Evolutionary conservation across 2,113 vertebrate species (phyloP).

Genomic region (Tyto alba): DNA sequence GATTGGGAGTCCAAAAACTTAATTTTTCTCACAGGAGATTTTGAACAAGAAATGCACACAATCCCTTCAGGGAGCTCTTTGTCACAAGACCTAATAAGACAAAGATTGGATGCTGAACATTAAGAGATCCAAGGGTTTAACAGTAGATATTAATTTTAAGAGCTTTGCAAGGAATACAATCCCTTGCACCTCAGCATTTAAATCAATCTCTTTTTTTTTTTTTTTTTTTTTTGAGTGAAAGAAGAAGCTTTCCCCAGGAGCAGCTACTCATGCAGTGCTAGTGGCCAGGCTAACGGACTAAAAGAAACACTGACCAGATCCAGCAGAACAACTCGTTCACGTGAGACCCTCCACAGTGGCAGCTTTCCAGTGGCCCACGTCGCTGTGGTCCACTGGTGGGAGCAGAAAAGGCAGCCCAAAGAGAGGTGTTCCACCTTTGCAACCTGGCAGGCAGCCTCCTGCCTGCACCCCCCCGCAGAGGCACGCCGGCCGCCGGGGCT

Average conservation of each 20-base stretch:
- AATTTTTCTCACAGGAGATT: background rate
- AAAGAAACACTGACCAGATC: rapidly evolving
- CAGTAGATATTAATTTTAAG: background rate
- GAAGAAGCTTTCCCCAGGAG: background rate
- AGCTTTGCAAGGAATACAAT: background rate
- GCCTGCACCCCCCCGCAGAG: background rate
- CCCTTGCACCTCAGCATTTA: background rate
- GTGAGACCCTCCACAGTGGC: background rate
- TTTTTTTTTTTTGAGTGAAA: background rate
- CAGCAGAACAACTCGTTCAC: background rate
- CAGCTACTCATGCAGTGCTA: background rate
- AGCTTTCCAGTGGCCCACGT: background rate
- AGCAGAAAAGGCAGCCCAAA: background rate
- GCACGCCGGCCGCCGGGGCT: rapidly evolving
- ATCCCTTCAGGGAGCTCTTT: background rate
- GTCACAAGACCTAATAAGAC: background rate
- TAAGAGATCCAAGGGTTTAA: background rate
- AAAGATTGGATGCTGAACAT: background rate
- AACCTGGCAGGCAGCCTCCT: background rate
- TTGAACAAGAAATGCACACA: background rate
- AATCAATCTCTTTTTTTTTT: background rate
- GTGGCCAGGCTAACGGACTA: background rate
- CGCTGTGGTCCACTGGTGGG: background rate
- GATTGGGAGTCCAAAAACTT: background rate
- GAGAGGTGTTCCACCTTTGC: background rate